Evolutionary conservation across 2,113 vertebrate species (phyloP).

Genomic region (Acanthisitta chloris): DNA sequence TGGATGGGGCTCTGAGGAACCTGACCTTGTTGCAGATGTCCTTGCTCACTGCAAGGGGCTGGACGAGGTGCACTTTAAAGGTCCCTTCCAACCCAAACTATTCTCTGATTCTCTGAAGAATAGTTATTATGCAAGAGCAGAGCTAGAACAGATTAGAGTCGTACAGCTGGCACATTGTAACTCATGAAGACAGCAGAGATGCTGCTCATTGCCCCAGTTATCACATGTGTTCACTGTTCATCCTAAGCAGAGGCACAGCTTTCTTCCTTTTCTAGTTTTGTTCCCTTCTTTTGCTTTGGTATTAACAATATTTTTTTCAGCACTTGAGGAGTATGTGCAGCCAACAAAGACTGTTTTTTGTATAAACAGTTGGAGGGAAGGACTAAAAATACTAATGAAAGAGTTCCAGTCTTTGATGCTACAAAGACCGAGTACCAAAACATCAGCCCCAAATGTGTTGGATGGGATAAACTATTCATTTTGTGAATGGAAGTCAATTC

Average conservation of each 20-base stretch:
- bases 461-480: constrained; percentile 26
- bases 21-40: neutral
- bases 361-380: neutral
- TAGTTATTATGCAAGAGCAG: neutral
- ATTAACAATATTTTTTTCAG: neutral
- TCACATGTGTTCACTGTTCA: neutral
- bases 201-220: neutral
- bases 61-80: neutral
- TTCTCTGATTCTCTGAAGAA: neutral
- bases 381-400: neutral
- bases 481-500: constrained; percentile 29
- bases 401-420: neutral
- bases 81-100: neutral
- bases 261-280: neutral
- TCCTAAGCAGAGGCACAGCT: neutral
- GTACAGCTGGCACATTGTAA: neutral
- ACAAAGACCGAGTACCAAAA: neutral
- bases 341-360: neutral
- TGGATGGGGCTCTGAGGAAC: neutral
- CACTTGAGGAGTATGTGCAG: neutral
- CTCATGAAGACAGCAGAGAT: neutral
- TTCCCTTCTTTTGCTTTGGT: neutral
- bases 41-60: neutral
- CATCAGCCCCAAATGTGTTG: neutral
- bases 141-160: too few species aligned